phyloP scores from a whole-genome alignment of 2,888 invertebrate genomes.

The Cosmopolites sordidus region DNA sequence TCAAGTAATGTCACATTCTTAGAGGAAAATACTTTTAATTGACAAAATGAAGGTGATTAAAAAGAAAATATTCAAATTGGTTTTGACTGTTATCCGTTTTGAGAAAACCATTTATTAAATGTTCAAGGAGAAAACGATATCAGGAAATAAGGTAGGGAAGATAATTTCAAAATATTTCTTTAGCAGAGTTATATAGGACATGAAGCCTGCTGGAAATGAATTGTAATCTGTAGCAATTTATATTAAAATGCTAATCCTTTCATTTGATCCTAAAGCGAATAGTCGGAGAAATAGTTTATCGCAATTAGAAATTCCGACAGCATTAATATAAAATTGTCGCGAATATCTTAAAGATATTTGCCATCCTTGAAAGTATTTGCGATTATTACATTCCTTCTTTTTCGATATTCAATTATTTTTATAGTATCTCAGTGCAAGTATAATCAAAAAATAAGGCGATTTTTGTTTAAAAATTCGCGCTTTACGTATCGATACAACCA shows the following conservation, averaged over 20 bases:
- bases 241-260: constrained; percentile 13
- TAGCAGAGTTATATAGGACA: constrained; percentile 1
- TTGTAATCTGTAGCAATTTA: constrained; percentile 19
- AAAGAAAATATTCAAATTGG: too few species aligned
- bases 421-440: too few species aligned
- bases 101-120: too few species aligned
- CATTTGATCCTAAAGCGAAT: constrained; percentile 10
- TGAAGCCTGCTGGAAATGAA: neutral
- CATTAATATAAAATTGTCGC: constrained; percentile 21
- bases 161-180: neutral
- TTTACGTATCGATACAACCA: too few species aligned
- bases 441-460: too few species aligned
- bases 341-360: constrained; percentile 19
- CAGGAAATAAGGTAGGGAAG: too few species aligned
- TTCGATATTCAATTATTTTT: constrained; percentile 8
- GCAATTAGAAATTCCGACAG: constrained; percentile 17
- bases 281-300: constrained; percentile 16
- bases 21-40: too few species aligned
- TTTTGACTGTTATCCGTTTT: too few species aligned
- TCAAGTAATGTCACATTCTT: too few species aligned
- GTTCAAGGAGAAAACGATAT: too few species aligned
- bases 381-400: constrained; percentile 21
- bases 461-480: too few species aligned
- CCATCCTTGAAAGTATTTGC: constrained; percentile 14
- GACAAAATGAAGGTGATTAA: too few species aligned